Evolutionary conservation across 2,113 vertebrate genomes (phyloP).

Genomic region (Callipepla californica): DNA sequence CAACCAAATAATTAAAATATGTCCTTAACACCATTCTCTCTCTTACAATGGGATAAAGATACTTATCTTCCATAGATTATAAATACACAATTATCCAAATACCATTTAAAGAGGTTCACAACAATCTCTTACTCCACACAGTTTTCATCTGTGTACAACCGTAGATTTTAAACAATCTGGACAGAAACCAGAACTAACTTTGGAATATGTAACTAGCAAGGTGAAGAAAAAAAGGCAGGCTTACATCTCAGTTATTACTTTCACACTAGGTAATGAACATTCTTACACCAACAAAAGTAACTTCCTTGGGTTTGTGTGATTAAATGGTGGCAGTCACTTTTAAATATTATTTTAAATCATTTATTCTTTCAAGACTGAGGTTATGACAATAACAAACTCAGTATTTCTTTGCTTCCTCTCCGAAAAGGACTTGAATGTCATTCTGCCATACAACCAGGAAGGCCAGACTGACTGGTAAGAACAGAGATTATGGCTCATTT

Average conservation of each 20-base stretch:
- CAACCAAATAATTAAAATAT: neutral
- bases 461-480: neutral
- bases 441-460: too few species aligned
- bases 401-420: neutral
- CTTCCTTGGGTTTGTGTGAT: neutral
- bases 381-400: neutral
- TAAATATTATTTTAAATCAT: neutral
- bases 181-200: slow-evolving; percentile 4
- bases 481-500: neutral
- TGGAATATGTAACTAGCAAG: neutral
- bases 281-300: neutral
- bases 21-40: neutral
- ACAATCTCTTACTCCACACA: slow-evolving; percentile 4
- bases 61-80: slow-evolving; percentile 4
- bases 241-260: neutral
- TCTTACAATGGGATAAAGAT: neutral
- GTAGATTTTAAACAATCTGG: neutral
- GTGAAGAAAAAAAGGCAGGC: neutral
- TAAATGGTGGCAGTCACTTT: neutral
- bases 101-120: neutral
- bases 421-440: neutral
- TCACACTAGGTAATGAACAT: neutral
- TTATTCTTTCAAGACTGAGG: slow-evolving; percentile 3
- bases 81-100: slow-evolving; percentile 13
- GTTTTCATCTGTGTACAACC: slow-evolving; percentile 7